These are phyloP conservation scores for Gobio gobio DNA, from an alignment of 2,113 vertebrate species.

Conservation along the genomic window DNA sequence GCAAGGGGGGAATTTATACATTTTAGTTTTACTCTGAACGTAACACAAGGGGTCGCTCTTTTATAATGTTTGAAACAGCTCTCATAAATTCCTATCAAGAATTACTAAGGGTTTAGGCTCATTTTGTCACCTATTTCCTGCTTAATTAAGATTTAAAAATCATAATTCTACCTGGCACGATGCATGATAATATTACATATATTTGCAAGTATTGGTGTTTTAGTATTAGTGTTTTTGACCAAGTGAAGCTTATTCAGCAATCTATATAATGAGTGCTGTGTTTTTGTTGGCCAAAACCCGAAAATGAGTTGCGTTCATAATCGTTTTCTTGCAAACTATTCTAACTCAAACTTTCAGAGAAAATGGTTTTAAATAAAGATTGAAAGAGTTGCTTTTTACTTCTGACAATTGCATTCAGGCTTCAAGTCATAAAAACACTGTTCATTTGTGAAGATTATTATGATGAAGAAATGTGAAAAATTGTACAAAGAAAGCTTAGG, in stretches of 20 bases:
- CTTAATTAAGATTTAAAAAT: background rate
- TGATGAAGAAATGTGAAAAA: background rate
- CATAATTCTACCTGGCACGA: background rate
- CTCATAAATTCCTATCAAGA: background rate
- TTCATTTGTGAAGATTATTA: background rate
- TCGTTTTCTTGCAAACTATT: background rate
- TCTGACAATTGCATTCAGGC: background rate
- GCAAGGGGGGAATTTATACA: background rate
- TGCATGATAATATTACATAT: background rate
- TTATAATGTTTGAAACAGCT: background rate
- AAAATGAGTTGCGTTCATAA: background rate
- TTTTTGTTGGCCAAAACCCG: background rate
- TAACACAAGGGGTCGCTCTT: constrained; percentile 13
- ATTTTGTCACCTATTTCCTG: background rate
- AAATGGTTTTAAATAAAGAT: background rate
- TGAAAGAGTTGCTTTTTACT: background rate
- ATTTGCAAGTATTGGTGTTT: background rate
- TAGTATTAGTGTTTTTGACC: background rate
- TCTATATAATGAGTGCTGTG: background rate
- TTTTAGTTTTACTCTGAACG: background rate
- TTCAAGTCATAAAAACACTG: background rate
- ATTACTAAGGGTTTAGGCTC: background rate
- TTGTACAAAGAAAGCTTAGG: no score
- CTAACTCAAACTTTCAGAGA: background rate
- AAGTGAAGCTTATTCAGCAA: background rate